Evolutionary conservation across 2,888 invertebrate genomes (phyloP).

Genomic region (Malachius bipustulatus): DNA sequence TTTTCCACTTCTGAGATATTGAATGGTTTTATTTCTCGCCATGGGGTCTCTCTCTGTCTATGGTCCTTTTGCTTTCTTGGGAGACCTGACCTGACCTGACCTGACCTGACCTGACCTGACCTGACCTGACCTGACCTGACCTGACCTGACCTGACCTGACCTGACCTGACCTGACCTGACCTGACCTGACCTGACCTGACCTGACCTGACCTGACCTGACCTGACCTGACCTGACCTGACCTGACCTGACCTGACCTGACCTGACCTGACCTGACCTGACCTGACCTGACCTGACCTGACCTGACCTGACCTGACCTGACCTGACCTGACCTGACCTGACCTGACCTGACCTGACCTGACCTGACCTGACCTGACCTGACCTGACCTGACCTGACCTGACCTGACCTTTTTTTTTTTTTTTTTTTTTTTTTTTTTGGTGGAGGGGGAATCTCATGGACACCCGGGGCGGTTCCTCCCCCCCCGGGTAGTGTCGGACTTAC

Average conservation of each 20-base stretch:
- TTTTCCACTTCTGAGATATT: too few species aligned
- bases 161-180: slow-evolving; percentile 3
- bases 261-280: slow-evolving; percentile 3
- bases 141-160: slow-evolving; percentile 3
- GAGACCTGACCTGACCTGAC: slow-evolving; percentile 1
- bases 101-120: slow-evolving; percentile 3
- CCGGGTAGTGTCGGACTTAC: too few species aligned
- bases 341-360: slow-evolving; percentile 3
- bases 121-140: slow-evolving; percentile 3
- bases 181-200: slow-evolving; percentile 3
- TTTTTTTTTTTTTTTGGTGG: too few species aligned
- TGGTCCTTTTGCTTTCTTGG: neutral
- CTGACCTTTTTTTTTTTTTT: too few species aligned
- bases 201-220: slow-evolving; percentile 3
- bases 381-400: neutral
- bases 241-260: slow-evolving; percentile 3
- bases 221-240: slow-evolving; percentile 3
- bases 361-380: slow-evolving; percentile 4
- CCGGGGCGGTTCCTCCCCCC: too few species aligned
- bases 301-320: slow-evolving; percentile 3
- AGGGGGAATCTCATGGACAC: too few species aligned
- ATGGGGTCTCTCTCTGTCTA: too few species aligned
- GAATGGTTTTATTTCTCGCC: too few species aligned
- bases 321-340: slow-evolving; percentile 3
- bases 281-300: slow-evolving; percentile 3